Evolutionary conservation across 2,797 vertebrate genomes (phyloP).

Genomic region (Telmatherina bonti): DNA sequence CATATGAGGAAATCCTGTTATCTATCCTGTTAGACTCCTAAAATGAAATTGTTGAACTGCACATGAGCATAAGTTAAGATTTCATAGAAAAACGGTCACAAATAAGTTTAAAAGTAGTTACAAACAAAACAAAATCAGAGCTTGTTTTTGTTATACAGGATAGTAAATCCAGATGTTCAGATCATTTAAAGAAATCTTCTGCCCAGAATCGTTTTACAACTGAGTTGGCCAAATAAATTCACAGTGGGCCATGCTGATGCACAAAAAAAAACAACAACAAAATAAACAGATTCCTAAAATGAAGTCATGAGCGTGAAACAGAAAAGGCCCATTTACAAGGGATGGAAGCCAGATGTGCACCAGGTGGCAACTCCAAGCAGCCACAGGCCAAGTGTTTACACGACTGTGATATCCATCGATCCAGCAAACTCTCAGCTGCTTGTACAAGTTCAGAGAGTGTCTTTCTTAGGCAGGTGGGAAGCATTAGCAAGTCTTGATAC

Average conservation of each 20-base stretch:
- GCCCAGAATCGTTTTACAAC: slow-evolving; percentile 24
- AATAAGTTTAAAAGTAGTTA: not conserved
- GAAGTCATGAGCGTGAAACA: slow-evolving; percentile 62
- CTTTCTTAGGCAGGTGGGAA: not conserved
- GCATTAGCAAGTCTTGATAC: not conserved
- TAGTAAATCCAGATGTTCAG: no score
- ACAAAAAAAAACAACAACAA: slow-evolving; percentile 7
- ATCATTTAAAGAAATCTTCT: not conserved
- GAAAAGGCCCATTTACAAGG: slow-evolving; percentile 58
- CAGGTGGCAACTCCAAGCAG: slow-evolving; percentile 65
- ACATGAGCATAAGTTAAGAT: not conserved
- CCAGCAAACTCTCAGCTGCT: slow-evolving; percentile 21
- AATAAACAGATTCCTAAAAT: slow-evolving; percentile 48
- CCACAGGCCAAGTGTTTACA: slow-evolving; percentile 57
- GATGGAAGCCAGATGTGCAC: slow-evolving; percentile 76
- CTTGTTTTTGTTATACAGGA: not conserved
- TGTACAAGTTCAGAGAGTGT: slow-evolving; percentile 1
- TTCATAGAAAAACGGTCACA: not conserved
- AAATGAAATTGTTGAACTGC: not conserved
- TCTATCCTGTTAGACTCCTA: not conserved
- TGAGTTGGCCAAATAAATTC: slow-evolving; percentile 40
- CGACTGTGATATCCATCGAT: slow-evolving; percentile 52
- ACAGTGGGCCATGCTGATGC: slow-evolving; percentile 17
- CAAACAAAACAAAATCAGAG: not conserved
- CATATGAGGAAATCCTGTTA: no score